These are phyloP conservation scores for Cyclophora albipunctata DNA, from an alignment of 2,888 invertebrate species.

Conservation along the genomic window DNA sequence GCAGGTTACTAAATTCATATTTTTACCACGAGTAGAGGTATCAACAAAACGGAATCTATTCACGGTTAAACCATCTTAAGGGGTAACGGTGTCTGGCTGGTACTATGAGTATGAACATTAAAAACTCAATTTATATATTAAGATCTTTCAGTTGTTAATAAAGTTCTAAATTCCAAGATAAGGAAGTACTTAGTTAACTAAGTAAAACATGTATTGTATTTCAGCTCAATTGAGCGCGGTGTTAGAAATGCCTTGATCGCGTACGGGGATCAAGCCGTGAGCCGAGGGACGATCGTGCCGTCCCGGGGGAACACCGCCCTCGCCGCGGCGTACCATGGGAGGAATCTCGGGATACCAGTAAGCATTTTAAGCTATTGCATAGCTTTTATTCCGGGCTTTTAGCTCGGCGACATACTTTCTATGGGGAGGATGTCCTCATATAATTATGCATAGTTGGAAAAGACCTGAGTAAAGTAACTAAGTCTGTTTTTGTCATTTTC, in stretches of 20 bases:
- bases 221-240: conserved; percentile 59
- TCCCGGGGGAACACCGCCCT: conserved; percentile 61
- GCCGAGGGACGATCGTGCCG: conserved; percentile 57
- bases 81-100: no score
- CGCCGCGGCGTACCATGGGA: conserved; percentile 63
- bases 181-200: background rate
- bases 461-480: no score
- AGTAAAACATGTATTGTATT: background rate
- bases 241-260: conserved; percentile 51
- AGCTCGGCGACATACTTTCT: background rate
- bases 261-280: conserved; percentile 30
- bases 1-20: conserved; percentile 74
- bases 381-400: background rate
- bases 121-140: no score
- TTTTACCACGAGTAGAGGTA: background rate
- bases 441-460: no score
- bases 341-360: conserved; percentile 48
- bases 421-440: background rate
- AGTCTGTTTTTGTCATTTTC: no score
- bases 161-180: background rate
- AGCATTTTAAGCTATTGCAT: background rate
- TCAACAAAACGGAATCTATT: background rate
- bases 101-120: no score
- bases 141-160: no score
- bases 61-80: no score